These are phyloP conservation scores for Geococcyx californianus DNA, from an alignment of 2,113 vertebrate species.

Conservation along the genomic window DNA sequence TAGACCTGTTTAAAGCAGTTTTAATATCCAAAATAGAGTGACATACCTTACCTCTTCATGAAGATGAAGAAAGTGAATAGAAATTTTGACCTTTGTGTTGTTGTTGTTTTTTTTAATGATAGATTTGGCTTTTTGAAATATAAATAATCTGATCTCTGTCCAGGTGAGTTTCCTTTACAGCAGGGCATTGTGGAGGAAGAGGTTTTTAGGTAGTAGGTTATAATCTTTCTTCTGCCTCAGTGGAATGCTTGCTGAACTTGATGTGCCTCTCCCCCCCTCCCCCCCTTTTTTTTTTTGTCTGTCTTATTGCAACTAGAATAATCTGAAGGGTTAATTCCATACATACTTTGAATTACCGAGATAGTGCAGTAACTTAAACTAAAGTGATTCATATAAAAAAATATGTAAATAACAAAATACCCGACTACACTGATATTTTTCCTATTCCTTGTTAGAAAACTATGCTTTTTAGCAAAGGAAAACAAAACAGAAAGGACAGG, in stretches of 20 bases:
- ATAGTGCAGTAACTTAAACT: neutral
- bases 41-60: neutral
- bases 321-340: conserved; percentile 7
- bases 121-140: neutral
- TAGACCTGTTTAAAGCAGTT: neutral
- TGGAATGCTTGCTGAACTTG: neutral
- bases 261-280: neutral
- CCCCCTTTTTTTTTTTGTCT: neutral
- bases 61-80: neutral
- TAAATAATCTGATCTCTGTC: neutral
- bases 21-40: neutral
- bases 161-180: neutral
- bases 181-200: neutral
- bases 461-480: neutral
- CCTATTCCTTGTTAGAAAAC: neutral
- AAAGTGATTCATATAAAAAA: neutral
- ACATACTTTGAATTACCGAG: conserved; percentile 33
- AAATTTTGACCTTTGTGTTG: neutral
- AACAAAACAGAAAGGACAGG: neutral
- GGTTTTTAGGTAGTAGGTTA: neutral
- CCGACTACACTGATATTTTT: neutral
- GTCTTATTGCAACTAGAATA: neutral
- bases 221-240: neutral
- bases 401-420: neutral
- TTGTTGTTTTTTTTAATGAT: neutral